Evolutionary conservation across 2,113 vertebrate genomes (phyloP).

Genomic region (Bufo bufo): DNA sequence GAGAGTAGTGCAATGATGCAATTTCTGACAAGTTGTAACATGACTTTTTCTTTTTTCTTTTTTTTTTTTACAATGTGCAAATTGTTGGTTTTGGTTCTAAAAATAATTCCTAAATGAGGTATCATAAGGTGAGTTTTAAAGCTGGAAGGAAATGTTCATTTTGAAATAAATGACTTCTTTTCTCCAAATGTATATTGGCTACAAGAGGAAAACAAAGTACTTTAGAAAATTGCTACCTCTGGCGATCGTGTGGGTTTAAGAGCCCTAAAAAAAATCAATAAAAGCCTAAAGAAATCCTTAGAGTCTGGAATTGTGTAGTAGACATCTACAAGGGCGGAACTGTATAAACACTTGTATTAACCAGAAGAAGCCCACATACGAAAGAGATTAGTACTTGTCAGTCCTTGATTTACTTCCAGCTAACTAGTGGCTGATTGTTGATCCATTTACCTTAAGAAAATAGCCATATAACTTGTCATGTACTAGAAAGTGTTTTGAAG

Average conservation of each 20-base stretch:
- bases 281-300: not conserved
- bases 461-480: slow-evolving; percentile 16
- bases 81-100: slow-evolving; percentile 7
- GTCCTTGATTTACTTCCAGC: slow-evolving; percentile 6
- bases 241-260: slow-evolving; percentile 28
- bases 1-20: not conserved
- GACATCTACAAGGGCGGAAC: slow-evolving; percentile 6
- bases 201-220: slow-evolving; percentile 42
- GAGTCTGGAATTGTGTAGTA: slow-evolving; percentile 32
- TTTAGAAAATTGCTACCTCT: slow-evolving; percentile 50
- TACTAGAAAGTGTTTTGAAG: not conserved
- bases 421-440: slow-evolving; percentile 22
- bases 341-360: slow-evolving; percentile 19
- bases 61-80: slow-evolving; percentile 18
- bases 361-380: slow-evolving; percentile 18
- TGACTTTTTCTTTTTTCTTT: not conserved
- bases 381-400: slow-evolving; percentile 39
- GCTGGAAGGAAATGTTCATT: not conserved
- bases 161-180: slow-evolving; percentile 5
- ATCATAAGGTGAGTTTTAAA: not conserved
- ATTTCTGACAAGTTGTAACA: not conserved
- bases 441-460: slow-evolving; percentile 20
- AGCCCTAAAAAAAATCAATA: slow-evolving; percentile 21
- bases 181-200: slow-evolving; percentile 36
- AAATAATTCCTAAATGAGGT: not conserved